Conservation (phyloP, 2,888 invertebrate species). For the Phania funesta region DNA sequence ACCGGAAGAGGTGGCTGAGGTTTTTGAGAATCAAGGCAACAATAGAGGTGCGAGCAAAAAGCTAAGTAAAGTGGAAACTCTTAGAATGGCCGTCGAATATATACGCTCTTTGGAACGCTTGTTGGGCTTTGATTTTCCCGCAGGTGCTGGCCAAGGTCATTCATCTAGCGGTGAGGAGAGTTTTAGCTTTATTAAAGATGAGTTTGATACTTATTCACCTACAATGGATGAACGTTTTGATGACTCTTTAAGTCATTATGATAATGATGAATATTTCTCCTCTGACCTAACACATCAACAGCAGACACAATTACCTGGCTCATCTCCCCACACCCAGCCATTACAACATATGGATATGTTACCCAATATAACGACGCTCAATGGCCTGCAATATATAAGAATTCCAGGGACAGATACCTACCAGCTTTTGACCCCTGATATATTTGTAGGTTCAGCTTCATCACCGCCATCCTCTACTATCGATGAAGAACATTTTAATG, state of each 20-base stretch:
- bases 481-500: slow-evolving; percentile 83
- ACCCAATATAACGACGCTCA: slow-evolving; percentile 80
- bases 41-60: slow-evolving; percentile 84
- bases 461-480: slow-evolving; percentile 70
- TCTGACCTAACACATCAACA: slow-evolving; percentile 16
- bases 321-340: neutral
- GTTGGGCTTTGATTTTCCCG: slow-evolving; percentile 83
- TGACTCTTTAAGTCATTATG: slow-evolving; percentile 76
- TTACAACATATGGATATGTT: slow-evolving; percentile 74
- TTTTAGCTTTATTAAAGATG: slow-evolving; percentile 77
- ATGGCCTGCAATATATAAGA: slow-evolving; percentile 83
- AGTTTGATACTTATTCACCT: slow-evolving; percentile 74
- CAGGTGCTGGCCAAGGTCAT: slow-evolving; percentile 42
- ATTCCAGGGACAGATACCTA: slow-evolving; percentile 84
- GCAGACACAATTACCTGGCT: slow-evolving; percentile 7
- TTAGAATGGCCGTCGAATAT: slow-evolving; percentile 94
- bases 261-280: slow-evolving; percentile 72
- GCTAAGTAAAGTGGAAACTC: slow-evolving; percentile 92
- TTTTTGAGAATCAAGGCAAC: slow-evolving; percentile 84
- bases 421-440: slow-evolving; percentile 83
- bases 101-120: slow-evolving; percentile 90
- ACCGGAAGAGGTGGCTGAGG: slow-evolving; percentile 89
- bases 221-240: slow-evolving; percentile 72
- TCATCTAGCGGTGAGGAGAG: slow-evolving; percentile 76
- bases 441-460: slow-evolving; percentile 81